Base-by-base conservation (phyloP, 2,888 invertebrate genomes). In the Drosophila prolongata region DNA sequence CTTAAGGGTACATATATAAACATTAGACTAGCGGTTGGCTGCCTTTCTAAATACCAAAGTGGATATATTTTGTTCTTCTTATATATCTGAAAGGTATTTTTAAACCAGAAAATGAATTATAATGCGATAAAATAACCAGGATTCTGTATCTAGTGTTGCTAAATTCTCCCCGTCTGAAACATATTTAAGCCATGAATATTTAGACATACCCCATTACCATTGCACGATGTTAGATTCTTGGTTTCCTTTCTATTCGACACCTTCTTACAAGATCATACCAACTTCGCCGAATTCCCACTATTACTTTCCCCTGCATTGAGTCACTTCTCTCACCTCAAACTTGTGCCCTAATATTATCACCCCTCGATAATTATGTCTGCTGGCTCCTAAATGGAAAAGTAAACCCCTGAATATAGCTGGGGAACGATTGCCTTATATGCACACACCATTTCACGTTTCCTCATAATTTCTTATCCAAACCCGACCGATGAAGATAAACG, bases 381-480 rank as follows among this genome's bases (percentile, higher is more conserved):
- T 53, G 34, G 34, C 65, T 53, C 38, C 65, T 66, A 66, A 66
- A 65, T 53, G 66, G 11, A 38, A 52, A 47, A 9, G 65, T 19
- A 66, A 66, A 66, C 34, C n/a, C n/a, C 66, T 53, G 16, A 16
- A 65, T 53, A 46, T 46, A 19, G 44, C 24, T 19, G 19, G 10
- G 19, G 34, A 40, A 27, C 46, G 66, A 47, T 40, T 65, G 65
- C 65, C 46, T 27, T 40, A 46, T 67, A 14, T 34, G 44, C 44
- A 35, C 44, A 19, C 50, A 56, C 50, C 27, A 46, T 68, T 64
- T 38, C 43, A 37, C 44, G 16, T 19, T 52, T 40, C 30, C 49
- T 38, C 68, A 44, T 67, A 68, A 67, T 68, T 60, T 64, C 27
- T 49, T 68, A 27, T 6, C 27, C 55, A 56, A 67, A 44, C 52